Percentiles rank a stretch among this genome's conserved stretches.
Conservation (phyloP, 2,113 vertebrate species). For the Vireo altiloquus region DNA sequence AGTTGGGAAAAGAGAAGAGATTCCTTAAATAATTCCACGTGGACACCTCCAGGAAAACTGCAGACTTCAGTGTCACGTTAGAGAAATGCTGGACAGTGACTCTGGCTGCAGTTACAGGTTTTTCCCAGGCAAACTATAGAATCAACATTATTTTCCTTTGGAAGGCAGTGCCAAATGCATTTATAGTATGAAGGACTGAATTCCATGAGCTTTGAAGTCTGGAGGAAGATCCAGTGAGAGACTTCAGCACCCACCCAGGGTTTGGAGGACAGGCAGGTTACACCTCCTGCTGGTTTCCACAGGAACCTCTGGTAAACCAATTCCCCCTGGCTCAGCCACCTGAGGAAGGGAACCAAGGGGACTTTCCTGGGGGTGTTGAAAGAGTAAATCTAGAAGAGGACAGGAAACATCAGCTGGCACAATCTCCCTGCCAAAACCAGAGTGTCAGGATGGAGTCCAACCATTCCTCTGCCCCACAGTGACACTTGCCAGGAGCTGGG, state of each 20-base stretch:
- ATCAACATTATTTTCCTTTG: background rate
- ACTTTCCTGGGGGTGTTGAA: background rate
- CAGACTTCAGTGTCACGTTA: fast-evolving
- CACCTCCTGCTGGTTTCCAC: background rate
- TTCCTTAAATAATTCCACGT: background rate
- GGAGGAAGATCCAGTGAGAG: background rate
- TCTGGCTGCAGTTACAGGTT: background rate
- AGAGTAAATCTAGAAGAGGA: background rate
- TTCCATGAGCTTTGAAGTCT: background rate
- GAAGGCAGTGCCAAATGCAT: background rate
- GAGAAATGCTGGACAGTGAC: background rate
- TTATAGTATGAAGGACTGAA: background rate
- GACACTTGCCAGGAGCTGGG: background rate
- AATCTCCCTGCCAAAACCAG: background rate
- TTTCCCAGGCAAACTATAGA: background rate
- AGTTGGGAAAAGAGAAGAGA: background rate
- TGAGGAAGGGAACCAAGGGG: background rate
- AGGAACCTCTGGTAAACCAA: background rate
- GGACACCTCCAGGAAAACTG: background rate
- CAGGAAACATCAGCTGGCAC: background rate
- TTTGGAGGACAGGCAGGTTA: background rate
- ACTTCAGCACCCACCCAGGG: background rate
- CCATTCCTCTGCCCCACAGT: fast-evolving
- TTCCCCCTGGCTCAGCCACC: background rate
- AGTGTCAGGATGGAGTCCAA: background rate